These are phyloP conservation scores for Varecia variegata DNA, from an alignment of 2,797 vertebrate species.

Conservation along the genomic window DNA sequence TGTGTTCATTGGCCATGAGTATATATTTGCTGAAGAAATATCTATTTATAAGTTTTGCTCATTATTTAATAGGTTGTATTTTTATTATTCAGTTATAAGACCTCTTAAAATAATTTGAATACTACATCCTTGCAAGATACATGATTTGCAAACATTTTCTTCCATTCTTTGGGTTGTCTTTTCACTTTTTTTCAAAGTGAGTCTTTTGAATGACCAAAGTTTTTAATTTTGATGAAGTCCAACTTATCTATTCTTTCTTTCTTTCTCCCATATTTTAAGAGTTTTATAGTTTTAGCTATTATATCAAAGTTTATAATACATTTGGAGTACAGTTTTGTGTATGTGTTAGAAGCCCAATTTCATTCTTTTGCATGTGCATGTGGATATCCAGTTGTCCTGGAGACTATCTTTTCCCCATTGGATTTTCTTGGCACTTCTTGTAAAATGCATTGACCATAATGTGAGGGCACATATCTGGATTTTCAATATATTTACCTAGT, in stretches of 20 bases:
- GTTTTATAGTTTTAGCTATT: not conserved
- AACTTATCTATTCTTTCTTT: not conserved
- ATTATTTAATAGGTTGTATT: not conserved
- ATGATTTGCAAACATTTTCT: not conserved
- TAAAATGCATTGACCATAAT: not conserved
- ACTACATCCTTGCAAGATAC: not conserved
- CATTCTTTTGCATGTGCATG: not conserved
- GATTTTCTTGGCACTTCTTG: not conserved
- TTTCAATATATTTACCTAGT: not conserved
- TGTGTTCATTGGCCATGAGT: not conserved
- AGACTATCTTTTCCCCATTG: not conserved
- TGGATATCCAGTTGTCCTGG: not conserved
- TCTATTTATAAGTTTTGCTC: not conserved
- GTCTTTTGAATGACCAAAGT: not conserved
- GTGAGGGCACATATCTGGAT: not conserved
- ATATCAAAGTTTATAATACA: not conserved
- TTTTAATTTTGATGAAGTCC: not conserved
- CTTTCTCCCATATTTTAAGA: not conserved
- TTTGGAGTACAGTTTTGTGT: not conserved
- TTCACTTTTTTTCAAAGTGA: not conserved
- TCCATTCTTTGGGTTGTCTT: not conserved
- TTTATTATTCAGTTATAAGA: not conserved
- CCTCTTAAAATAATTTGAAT: not conserved
- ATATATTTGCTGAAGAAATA: not conserved
- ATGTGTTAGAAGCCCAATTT: not conserved